These are phyloP conservation scores for Smutsia gigantea DNA, from an alignment of 2,797 vertebrate genomes.

Conservation along the genomic window DNA sequence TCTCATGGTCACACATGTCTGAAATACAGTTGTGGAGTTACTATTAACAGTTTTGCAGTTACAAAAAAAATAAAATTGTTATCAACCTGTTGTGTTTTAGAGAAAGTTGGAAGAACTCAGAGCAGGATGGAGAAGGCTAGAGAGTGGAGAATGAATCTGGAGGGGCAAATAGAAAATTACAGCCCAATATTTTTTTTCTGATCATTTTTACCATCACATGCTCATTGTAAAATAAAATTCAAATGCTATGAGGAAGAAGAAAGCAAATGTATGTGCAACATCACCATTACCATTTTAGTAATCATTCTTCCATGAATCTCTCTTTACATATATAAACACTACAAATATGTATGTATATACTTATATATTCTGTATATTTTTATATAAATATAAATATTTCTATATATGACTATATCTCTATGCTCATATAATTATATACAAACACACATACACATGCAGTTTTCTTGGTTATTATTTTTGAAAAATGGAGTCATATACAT, in stretches of 20 bases:
- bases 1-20: not conserved
- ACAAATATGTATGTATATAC: not conserved
- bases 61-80: not conserved
- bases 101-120: conserved; percentile 9
- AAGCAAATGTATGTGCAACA: not conserved
- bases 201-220: not conserved
- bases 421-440: not conserved
- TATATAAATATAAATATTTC: not conserved
- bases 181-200: not conserved
- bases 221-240: conserved; percentile 15
- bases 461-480: conserved; percentile 10
- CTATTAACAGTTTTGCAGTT: not conserved
- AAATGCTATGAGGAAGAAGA: not conserved
- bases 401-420: not conserved
- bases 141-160: not conserved
- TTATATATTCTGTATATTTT: not conserved
- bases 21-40: not conserved
- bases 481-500: not conserved
- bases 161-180: not conserved
- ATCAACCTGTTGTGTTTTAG: not conserved
- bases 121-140: not conserved
- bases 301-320: not conserved
- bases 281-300: not conserved
- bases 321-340: not conserved
- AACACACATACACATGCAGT: not conserved